Conservation (phyloP, 1,140 invertebrate species). For the Anoplophora glabripennis region DNA sequence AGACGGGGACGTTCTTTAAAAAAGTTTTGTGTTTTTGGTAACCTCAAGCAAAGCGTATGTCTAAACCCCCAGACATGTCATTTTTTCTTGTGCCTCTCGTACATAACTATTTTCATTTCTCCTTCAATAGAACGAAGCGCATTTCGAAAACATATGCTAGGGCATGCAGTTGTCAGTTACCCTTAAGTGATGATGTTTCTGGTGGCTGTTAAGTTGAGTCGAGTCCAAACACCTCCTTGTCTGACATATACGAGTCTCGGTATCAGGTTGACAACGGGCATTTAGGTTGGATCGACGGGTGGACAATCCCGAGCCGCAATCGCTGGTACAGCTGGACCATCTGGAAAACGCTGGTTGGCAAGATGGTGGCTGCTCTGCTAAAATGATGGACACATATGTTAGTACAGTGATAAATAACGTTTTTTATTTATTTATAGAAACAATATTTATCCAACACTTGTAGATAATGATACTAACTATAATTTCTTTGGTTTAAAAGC, state of each 20-base stretch:
- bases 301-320: conserved; percentile 63
- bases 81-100: too few relatives aligned
- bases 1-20: neutral
- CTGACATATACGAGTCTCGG: conserved; percentile 63
- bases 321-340: conserved; percentile 62
- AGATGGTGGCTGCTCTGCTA: conserved; percentile 44
- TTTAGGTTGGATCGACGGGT: conserved; percentile 60
- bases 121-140: too few relatives aligned
- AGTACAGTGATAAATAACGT: neutral
- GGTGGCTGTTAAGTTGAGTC: conserved; percentile 25
- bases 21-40: too few relatives aligned
- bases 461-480: too few relatives aligned
- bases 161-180: too few relatives aligned
- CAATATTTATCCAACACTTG: too few relatives aligned
- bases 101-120: too few relatives aligned
- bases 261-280: conserved; percentile 55
- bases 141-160: too few relatives aligned
- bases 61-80: too few relatives aligned
- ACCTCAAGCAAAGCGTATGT: too few relatives aligned
- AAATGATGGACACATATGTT: conserved; percentile 9
- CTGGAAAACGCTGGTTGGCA: conserved; percentile 50
- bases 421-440: too few relatives aligned
- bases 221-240: conserved; percentile 48
- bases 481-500: too few relatives aligned
- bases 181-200: conserved; percentile 43